These are phyloP conservation scores for Euplexia lucipara DNA, from an alignment of 2,888 invertebrate genomes.

Conservation along the genomic window DNA sequence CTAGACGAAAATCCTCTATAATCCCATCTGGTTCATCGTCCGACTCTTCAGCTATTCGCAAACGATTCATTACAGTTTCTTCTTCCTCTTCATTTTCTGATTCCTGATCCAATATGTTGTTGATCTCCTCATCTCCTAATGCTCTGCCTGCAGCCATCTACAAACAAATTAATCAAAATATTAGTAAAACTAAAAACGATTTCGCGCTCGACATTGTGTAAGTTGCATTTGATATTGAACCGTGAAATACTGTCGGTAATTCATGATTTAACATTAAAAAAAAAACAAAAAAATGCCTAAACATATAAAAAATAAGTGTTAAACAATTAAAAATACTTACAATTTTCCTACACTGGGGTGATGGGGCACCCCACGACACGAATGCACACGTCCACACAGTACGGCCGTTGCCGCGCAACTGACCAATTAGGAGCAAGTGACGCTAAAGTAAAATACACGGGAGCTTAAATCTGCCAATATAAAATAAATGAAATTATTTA, in stretches of 20 bases:
- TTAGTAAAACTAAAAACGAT: background rate
- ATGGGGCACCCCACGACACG: no score
- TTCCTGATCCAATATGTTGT: background rate
- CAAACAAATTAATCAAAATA: background rate
- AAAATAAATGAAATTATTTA: background rate
- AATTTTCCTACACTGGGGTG: no score
- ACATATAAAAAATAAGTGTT: no score
- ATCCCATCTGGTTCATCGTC: constrained; percentile 3
- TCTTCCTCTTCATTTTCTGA: background rate
- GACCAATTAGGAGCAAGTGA: background rate
- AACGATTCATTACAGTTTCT: background rate
- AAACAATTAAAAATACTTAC: no score
- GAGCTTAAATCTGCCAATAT: background rate
- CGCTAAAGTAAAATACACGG: background rate
- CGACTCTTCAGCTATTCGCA: constrained; percentile 7
- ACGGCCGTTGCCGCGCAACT: background rate
- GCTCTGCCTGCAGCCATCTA: background rate
- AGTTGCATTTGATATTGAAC: no score
- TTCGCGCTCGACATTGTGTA: no score
- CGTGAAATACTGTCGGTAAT: no score
- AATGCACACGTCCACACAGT: no score
- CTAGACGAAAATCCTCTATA: constrained; percentile 1
- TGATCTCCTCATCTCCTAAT: background rate
- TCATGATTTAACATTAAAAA: no score
- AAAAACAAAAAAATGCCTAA: background rate